Evolutionary conservation across 2,113 vertebrate genomes (phyloP).

Genomic region (Xiphorhynchus elegans): DNA sequence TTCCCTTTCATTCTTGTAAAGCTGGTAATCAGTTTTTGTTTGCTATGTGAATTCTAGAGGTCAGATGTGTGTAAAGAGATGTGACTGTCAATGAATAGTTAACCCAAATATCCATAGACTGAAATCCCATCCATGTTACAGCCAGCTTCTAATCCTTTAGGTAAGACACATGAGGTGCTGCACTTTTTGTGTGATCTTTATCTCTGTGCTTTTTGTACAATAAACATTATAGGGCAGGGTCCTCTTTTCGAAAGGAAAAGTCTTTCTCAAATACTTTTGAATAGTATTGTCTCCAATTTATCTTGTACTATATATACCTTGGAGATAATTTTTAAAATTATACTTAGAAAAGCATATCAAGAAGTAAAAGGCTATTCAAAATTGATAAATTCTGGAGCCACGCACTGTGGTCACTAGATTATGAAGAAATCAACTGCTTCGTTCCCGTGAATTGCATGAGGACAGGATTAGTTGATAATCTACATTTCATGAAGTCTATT

Average conservation of each 20-base stretch:
- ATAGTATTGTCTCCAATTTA: background rate
- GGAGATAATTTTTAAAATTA: background rate
- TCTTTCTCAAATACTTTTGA: background rate
- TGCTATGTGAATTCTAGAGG: background rate
- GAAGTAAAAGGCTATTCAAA: background rate
- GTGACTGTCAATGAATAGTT: background rate
- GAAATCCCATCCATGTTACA: background rate
- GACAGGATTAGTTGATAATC: background rate
- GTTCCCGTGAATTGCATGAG: background rate
- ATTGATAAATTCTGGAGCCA: background rate
- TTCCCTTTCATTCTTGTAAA: background rate
- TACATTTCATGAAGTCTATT: rapidly evolving
- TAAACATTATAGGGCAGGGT: background rate
- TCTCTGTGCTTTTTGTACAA: background rate
- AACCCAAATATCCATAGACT: background rate
- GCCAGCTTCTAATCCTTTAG: background rate
- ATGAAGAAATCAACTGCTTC: background rate
- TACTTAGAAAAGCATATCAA: background rate
- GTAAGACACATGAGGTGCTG: background rate
- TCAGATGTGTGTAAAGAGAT: background rate
- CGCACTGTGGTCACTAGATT: background rate
- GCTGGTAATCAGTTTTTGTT: background rate
- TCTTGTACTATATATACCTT: background rate
- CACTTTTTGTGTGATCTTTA: background rate
- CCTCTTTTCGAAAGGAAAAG: background rate